These are phyloP conservation scores for Cistogaster globosa DNA, from an alignment of 2,888 invertebrate species.

Conservation along the genomic window DNA sequence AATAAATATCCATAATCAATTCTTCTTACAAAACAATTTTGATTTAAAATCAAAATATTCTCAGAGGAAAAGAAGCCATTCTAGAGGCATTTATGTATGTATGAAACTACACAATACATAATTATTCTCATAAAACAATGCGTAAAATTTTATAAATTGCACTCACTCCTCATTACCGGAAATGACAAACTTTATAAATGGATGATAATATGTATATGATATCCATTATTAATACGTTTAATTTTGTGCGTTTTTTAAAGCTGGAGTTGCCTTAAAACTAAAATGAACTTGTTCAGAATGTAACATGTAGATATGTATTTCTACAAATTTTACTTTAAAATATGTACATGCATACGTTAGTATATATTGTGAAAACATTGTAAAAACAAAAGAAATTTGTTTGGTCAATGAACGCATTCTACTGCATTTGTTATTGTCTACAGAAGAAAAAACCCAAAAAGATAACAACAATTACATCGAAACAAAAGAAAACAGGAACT, in stretches of 20 bases:
- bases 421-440: conserved; percentile 63
- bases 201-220: conserved; percentile 14
- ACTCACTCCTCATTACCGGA: conserved; percentile 61
- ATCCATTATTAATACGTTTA: conserved; percentile 12
- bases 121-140: conserved; percentile 8
- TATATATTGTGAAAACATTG: conserved; percentile 17
- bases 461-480: too few species aligned
- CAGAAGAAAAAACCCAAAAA: conserved; percentile 9
- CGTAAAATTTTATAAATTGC: conserved; percentile 15
- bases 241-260: conserved; percentile 32
- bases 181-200: conserved; percentile 61
- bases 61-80: conserved; percentile 47
- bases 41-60: conserved; percentile 16
- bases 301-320: background rate
- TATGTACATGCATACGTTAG: background rate
- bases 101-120: conserved; percentile 12
- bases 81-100: conserved; percentile 16
- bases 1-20: conserved; percentile 13
- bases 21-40: conserved; percentile 35
- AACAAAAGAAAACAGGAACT: conserved; percentile 46
- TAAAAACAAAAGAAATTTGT: conserved; percentile 62
- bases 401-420: conserved; percentile 72
- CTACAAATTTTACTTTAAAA: background rate
- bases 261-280: conserved; percentile 7
- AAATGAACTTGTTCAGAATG: conserved; percentile 3